Percentiles rank a stretch among this genome's conserved stretches.
phyloP scores from a whole-genome alignment of 2,888 invertebrate species.

The Cactoblastis cactorum region DNA sequence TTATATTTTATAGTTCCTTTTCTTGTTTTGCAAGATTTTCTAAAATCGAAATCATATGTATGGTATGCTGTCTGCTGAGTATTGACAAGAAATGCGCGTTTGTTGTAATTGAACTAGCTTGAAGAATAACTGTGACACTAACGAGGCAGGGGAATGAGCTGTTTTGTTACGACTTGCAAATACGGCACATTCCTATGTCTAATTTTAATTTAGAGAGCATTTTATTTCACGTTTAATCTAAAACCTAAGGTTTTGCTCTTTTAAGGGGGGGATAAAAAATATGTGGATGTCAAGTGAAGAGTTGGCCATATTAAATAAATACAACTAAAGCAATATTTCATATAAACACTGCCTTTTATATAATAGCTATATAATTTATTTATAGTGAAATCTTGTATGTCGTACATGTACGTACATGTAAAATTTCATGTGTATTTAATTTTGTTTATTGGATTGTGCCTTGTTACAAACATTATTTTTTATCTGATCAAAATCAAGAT shows the following conservation, averaged over 20 bases:
- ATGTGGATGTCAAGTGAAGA: constrained; percentile 75
- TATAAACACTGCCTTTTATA: not conserved
- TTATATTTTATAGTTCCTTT: constrained; percentile 45
- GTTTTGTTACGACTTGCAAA: constrained; percentile 64
- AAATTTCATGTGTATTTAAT: not conserved
- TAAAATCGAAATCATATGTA: constrained; percentile 15
- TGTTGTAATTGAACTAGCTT: constrained; percentile 13
- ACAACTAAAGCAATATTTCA: not conserved
- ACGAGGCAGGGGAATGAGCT: constrained; percentile 55
- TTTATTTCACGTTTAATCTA: constrained; percentile 33
- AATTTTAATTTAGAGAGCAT: constrained; percentile 31
- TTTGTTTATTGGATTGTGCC: not conserved
- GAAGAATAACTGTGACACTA: constrained; percentile 53
- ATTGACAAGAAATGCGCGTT: constrained; percentile 26
- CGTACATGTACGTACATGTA: too few relatives aligned
- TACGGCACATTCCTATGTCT: constrained; percentile 55
- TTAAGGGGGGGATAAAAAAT: constrained; percentile 40
- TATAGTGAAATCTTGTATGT: not conserved
- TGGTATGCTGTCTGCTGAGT: constrained; percentile 27
- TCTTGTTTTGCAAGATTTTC: constrained; percentile 29
- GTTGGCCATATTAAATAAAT: constrained; percentile 40
- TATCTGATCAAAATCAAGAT: constrained; percentile 8
- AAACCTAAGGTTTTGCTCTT: constrained; percentile 50
- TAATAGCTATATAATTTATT: not conserved
- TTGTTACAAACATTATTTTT: not conserved